Percentiles rank a stretch among this genome's conserved stretches.
Evolutionary conservation across 2,113 vertebrate species (phyloP).

Genomic region (Pomatorhinus ruficollis): DNA sequence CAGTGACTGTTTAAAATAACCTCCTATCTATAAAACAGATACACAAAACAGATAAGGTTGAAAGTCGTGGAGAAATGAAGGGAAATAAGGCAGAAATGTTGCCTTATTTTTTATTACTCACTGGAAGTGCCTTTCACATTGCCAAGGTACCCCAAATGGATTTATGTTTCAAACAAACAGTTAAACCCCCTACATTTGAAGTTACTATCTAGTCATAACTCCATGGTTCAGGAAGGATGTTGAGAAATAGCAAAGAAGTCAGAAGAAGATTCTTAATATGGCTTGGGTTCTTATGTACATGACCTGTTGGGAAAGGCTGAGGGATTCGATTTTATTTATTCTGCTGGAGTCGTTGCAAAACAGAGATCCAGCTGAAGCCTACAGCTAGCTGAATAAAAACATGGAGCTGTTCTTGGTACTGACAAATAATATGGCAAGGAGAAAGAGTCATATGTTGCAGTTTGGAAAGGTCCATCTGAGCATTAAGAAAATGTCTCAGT

Average conservation of each 20-base stretch:
- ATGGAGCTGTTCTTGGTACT: background rate
- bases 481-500: background rate
- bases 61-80: background rate
- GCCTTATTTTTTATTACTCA: background rate
- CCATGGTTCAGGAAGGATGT: background rate
- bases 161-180: background rate
- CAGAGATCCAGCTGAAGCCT: background rate
- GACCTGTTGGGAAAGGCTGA: background rate
- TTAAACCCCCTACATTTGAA: background rate
- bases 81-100: background rate
- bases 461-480: background rate
- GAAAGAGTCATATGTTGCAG: background rate
- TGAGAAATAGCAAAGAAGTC: background rate
- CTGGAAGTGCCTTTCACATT: background rate
- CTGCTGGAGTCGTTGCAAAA: background rate
- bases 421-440: background rate
- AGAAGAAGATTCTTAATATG: background rate
- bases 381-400: background rate
- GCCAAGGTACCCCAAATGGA: background rate
- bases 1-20: background rate
- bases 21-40: background rate
- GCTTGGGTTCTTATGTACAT: fast-evolving
- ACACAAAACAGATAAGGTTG: background rate
- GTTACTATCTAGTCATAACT: background rate
- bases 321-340: background rate